Conservation (phyloP, 2,888 invertebrate genomes). For the Dryocosmus kuriphilus region DNA sequence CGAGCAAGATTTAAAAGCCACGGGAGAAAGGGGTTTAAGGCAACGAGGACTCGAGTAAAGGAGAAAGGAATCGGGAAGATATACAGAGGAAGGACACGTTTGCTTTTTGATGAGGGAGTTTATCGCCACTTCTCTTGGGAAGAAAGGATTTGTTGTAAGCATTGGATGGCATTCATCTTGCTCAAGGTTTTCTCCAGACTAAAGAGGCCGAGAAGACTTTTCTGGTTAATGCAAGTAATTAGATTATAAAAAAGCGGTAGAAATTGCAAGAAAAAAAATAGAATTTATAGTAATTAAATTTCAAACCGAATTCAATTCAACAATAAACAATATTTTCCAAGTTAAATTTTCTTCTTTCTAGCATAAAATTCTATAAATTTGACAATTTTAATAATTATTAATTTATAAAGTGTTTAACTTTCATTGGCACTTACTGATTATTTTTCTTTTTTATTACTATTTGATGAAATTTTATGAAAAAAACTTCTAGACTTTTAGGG, state of each 20-base stretch:
- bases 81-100: slow-evolving; percentile 5
- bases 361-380: no score
- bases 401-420: no score
- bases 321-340: no score
- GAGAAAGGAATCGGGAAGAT: slow-evolving; percentile 14
- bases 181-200: not conserved
- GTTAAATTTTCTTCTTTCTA: no score
- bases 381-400: no score
- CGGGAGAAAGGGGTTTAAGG: slow-evolving; percentile 7
- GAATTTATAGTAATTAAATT: no score
- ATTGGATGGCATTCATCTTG: not conserved
- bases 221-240: not conserved
- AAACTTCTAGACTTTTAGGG: no score
- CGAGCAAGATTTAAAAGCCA: slow-evolving; percentile 39
- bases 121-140: slow-evolving; percentile 17
- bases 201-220: not conserved
- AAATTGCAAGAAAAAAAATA: no score
- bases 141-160: not conserved
- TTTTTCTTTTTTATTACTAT: no score
- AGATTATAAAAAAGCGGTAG: not conserved
- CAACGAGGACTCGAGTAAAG: slow-evolving; percentile 5
- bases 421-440: no score
- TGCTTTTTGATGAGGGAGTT: slow-evolving; percentile 23
- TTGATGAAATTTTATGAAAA: no score
- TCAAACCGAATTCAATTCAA: no score